Percentiles rank a stretch among this genome's conserved stretches.
Conservation (phyloP, 2,113 vertebrate genomes). For the Sciurus niger region DNA sequence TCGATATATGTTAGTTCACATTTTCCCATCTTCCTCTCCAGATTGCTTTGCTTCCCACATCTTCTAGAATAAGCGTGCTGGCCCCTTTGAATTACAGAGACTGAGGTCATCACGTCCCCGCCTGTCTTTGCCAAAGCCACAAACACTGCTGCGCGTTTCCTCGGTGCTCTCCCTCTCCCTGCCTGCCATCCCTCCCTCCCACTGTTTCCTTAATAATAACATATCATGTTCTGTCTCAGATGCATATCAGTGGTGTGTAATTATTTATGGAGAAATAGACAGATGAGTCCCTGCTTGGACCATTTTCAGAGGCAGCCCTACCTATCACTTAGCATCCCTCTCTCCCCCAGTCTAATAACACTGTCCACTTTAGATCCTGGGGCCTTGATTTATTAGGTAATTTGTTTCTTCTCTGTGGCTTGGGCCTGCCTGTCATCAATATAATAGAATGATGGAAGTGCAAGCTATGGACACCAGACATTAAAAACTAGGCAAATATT, state of each 20-base stretch:
- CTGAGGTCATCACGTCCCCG: not conserved
- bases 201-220: slow-evolving; percentile 80
- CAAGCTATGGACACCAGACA: slow-evolving; percentile 84
- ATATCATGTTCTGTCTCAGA: slow-evolving; percentile 40
- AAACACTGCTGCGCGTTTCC: not conserved
- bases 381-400: slow-evolving; percentile 95
- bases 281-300: slow-evolving; percentile 46
- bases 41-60: not conserved
- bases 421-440: slow-evolving; percentile 87
- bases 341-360: slow-evolving; percentile 89
- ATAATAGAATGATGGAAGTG: slow-evolving; percentile 93
- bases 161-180: not conserved
- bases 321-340: slow-evolving; percentile 79
- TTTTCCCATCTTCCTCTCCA: not conserved
- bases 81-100: not conserved
- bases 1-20: rapidly evolving
- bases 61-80: not conserved
- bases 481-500: slow-evolving; percentile 87
- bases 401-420: slow-evolving; percentile 91
- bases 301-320: slow-evolving; percentile 71
- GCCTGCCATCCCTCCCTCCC: slow-evolving; percentile 33
- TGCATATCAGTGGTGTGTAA: slow-evolving; percentile 57
- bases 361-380: slow-evolving; percentile 86
- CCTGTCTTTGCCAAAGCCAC: not conserved
- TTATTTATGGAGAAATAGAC: slow-evolving; percentile 58